Percentiles rank a stretch among this genome's conserved stretches.
phyloP scores from a whole-genome alignment of 2,888 invertebrate species.

The Agrochola lychnidis region DNA sequence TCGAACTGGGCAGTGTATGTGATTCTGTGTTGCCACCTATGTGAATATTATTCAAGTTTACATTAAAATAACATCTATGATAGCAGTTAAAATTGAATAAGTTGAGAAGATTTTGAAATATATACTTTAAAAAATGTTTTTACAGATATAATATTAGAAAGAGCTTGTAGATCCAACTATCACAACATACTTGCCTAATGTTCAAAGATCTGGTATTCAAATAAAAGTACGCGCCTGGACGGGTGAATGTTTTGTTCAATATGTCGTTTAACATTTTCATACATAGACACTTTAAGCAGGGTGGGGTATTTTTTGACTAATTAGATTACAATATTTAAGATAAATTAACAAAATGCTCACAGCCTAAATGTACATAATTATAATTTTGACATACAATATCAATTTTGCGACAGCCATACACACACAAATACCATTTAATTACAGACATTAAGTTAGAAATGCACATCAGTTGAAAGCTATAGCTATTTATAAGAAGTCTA shows the following conservation, averaged over 20 bases:
- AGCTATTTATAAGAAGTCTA: constrained; percentile 49
- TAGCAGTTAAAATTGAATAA: constrained; percentile 48
- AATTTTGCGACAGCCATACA: constrained; percentile 63
- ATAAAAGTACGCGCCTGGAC: constrained; percentile 80
- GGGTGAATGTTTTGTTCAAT: constrained; percentile 73
- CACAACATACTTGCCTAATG: constrained; percentile 73
- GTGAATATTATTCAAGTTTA: constrained; percentile 28
- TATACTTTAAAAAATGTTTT: constrained; percentile 52
- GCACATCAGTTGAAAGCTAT: constrained; percentile 60
- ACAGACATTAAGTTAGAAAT: constrained; percentile 63
- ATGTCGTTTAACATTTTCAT: constrained; percentile 67
- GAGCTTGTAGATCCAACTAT: constrained; percentile 49
- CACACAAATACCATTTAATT: constrained; percentile 56
- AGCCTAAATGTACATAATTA: constrained; percentile 84
- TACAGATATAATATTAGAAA: constrained; percentile 52
- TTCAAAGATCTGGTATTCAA: constrained; percentile 64
- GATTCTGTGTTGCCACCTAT: constrained; percentile 56
- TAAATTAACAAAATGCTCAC: constrained; percentile 82
- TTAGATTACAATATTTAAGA: constrained; percentile 75
- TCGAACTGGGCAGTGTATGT: constrained; percentile 72
- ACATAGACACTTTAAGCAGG: constrained; percentile 72
- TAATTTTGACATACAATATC: constrained; percentile 78
- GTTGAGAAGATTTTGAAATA: constrained; percentile 39
- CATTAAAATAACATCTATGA: constrained; percentile 24
- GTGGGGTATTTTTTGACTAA: constrained; percentile 67